Evolutionary conservation across 2,888 invertebrate species (phyloP).

Genomic region (Leucophenga montana): DNA sequence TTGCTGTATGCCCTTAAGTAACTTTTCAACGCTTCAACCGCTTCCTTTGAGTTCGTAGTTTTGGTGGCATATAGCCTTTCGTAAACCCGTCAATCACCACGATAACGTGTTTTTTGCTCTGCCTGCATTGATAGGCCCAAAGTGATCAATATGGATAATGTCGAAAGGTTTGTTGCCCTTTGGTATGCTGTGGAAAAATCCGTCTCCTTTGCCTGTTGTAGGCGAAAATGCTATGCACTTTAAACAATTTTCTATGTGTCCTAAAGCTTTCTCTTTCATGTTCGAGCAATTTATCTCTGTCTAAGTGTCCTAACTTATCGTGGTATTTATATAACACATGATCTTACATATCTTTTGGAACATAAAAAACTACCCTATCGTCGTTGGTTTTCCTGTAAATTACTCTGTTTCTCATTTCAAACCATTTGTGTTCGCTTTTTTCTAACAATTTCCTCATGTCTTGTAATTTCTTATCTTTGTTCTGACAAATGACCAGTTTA

Average conservation of each 20-base stretch:
- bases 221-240: neutral
- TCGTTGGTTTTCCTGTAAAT: too few relatives aligned
- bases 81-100: neutral
- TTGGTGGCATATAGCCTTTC: too few relatives aligned
- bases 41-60: too few relatives aligned
- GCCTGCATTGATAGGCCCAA: constrained; percentile 36
- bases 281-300: constrained; percentile 28
- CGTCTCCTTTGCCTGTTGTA: neutral
- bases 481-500: constrained; percentile 31
- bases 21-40: too few relatives aligned
- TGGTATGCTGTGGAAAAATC: constrained; percentile 27
- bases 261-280: neutral
- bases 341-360: constrained; percentile 35
- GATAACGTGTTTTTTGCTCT: neutral
- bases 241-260: neutral
- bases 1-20: too few relatives aligned
- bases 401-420: too few relatives aligned
- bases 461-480: too few relatives aligned
- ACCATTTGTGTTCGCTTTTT: too few relatives aligned
- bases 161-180: constrained; percentile 37
- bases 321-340: constrained; percentile 40
- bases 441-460: too few relatives aligned
- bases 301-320: constrained; percentile 42
- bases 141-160: constrained; percentile 39
- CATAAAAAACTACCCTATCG: constrained; percentile 35